Conservation (phyloP, 2,888 invertebrate genomes). For the Gerris lacustris region DNA sequence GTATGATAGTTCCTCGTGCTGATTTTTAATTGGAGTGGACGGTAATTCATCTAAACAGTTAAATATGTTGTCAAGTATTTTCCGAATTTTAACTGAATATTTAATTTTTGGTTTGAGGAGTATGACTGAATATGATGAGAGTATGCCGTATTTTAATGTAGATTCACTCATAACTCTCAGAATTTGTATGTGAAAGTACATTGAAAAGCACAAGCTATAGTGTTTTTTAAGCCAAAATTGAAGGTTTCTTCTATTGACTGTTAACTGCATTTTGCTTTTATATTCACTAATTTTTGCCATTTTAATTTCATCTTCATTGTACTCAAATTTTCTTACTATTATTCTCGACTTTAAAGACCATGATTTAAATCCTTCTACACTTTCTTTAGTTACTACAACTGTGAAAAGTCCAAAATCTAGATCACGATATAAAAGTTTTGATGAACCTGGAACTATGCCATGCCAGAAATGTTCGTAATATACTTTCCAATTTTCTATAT, state of each 20-base stretch:
- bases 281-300: neutral
- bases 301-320: conserved; percentile 9
- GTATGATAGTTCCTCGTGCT: neutral
- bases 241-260: neutral
- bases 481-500: conserved; percentile 9
- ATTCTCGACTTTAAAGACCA: conserved; percentile 5
- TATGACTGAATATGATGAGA: neutral
- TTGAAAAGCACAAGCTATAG: neutral
- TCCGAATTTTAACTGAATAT: neutral
- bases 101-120: neutral
- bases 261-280: neutral
- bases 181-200: neutral
- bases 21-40: neutral
- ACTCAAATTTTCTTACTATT: neutral
- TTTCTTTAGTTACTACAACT: neutral
- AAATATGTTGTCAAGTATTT: neutral
- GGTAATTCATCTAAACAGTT: neutral
- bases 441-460: conserved; percentile 7
- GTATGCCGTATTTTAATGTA: neutral
- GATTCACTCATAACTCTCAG: neutral
- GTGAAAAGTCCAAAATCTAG: conserved; percentile 4
- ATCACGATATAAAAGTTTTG: neutral
- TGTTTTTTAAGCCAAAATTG: neutral
- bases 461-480: conserved; percentile 9
- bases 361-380: neutral